Evolutionary conservation across 2,888 invertebrate species (phyloP).

Genomic region (Eupithecia pulchellata): DNA sequence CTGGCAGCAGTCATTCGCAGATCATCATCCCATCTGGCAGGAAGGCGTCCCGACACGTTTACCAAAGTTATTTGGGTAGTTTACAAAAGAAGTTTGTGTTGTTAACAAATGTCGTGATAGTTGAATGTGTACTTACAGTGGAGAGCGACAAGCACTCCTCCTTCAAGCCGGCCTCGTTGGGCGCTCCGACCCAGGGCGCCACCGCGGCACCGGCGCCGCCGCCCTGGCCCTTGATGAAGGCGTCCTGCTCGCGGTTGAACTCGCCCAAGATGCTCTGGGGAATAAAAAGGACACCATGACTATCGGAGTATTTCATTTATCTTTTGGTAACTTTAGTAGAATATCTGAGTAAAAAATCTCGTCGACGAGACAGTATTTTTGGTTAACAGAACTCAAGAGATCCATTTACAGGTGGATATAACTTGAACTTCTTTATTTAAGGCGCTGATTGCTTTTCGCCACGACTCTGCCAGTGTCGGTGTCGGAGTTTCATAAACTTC

Average conservation of each 20-base stretch:
- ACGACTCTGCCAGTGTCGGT: no score
- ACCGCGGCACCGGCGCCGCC: conserved; percentile 89
- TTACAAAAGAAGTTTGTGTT: no score
- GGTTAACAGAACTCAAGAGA: not conserved
- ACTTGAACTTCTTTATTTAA: no score
- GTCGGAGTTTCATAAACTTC: no score
- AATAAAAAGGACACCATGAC: conserved; percentile 13
- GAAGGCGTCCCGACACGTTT: no score
- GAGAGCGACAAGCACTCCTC: conserved; percentile 98
- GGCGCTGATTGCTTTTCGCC: no score
- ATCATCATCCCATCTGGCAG: no score
- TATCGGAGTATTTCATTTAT: not conserved
- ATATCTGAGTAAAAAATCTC: not conserved
- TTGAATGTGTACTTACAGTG: conserved; percentile 84
- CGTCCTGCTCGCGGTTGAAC: conserved; percentile 98
- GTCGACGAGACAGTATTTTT: not conserved
- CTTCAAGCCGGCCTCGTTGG: conserved; percentile 96
- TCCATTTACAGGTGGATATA: no score
- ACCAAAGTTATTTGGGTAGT: no score
- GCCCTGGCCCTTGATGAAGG: conserved; percentile 96
- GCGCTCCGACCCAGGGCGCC: conserved; percentile 97
- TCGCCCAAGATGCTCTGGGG: conserved; percentile 96
- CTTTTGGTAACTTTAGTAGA: no score
- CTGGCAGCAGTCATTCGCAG: no score
- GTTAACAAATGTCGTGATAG: no score